These are phyloP conservation scores for Urocyon cinereoargenteus DNA, from an alignment of 2,797 vertebrate genomes.

Conservation along the genomic window DNA sequence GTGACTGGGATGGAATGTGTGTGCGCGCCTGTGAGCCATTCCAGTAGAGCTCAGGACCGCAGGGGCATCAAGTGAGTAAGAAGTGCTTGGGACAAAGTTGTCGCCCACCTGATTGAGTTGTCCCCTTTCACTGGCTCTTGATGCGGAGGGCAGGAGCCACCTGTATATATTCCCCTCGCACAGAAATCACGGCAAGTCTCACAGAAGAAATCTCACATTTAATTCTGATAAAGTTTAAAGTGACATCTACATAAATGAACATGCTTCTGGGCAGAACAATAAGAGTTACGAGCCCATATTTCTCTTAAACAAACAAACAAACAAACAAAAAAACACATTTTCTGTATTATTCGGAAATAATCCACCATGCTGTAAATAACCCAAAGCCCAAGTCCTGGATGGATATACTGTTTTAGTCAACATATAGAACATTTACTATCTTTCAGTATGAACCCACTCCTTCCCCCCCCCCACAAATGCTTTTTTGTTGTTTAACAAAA, in stretches of 20 bases:
- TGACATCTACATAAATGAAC: not conserved
- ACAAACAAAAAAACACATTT: not conserved
- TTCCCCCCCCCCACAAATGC: not conserved
- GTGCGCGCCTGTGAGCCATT: accelerated
- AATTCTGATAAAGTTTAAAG: slow-evolving; percentile 1
- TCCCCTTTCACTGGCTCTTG: not conserved
- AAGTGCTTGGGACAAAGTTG: not conserved
- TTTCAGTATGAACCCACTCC: not conserved
- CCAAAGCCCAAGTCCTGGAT: not conserved
- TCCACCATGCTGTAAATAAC: not conserved
- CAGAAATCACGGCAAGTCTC: not conserved
- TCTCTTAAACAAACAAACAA: not conserved
- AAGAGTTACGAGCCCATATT: not conserved
- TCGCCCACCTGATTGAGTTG: no score
- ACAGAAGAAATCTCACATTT: slow-evolving; percentile 27
- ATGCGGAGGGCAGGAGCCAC: not conserved
- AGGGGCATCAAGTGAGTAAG: accelerated
- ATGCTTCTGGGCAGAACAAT: not conserved
- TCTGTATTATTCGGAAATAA: not conserved
- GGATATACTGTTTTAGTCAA: not conserved
- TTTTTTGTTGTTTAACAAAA: not conserved
- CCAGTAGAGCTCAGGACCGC: not conserved
- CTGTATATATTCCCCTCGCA: accelerated
- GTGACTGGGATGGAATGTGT: no score
- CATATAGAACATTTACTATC: accelerated